These are phyloP conservation scores for Eulemur albifrons DNA, from an alignment of 2,797 vertebrate genomes.

Conservation along the genomic window DNA sequence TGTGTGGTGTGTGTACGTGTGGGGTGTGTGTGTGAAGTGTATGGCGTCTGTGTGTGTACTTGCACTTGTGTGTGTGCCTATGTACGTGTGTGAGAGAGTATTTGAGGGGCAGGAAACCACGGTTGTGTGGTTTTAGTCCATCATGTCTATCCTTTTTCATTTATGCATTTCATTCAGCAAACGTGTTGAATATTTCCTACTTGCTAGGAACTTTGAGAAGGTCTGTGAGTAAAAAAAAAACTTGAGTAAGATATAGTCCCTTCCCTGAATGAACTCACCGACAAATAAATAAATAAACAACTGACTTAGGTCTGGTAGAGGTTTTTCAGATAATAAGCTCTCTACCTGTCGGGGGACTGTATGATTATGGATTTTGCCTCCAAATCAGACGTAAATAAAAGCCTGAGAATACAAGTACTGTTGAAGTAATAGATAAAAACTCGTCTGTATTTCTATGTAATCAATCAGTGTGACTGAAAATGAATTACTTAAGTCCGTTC, in stretches of 20 bases:
- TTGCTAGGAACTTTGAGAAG: neutral
- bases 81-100: neutral
- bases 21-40: neutral
- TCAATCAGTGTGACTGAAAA: neutral
- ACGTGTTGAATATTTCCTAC: slow-evolving; percentile 17
- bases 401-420: neutral
- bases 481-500: neutral
- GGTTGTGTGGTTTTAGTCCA: neutral
- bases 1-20: neutral
- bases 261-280: neutral
- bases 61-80: neutral
- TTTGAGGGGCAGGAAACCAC: neutral
- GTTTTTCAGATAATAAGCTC: neutral
- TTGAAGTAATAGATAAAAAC: neutral
- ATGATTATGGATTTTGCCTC: neutral
- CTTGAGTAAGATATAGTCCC: neutral
- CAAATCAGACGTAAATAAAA: neutral
- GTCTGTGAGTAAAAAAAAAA: slow-evolving; percentile 21
- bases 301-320: neutral
- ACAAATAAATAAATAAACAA: neutral
- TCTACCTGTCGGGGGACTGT: neutral
- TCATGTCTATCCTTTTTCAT: neutral
- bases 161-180: neutral
- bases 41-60: neutral
- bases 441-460: neutral